Conservation (phyloP, 1,140 invertebrate species). For the Zophobas morio region DNA sequence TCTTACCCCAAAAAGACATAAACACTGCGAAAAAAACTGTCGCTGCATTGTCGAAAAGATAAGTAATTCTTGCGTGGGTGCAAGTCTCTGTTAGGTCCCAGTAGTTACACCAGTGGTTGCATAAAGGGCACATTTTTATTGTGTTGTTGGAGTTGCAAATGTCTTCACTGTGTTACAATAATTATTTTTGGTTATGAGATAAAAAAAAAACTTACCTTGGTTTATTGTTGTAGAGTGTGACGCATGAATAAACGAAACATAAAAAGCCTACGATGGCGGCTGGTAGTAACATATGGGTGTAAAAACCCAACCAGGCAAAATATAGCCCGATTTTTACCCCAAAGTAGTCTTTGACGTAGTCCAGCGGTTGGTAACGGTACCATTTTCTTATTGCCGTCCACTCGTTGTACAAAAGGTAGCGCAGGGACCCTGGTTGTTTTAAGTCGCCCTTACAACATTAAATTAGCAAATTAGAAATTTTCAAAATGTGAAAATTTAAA, state of each 20-base stretch:
- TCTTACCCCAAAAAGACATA: constrained; percentile 96
- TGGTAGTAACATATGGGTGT: constrained; percentile 93
- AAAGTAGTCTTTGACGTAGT: constrained; percentile 92
- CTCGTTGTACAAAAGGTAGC: constrained; percentile 85
- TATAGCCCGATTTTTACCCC: constrained; percentile 94
- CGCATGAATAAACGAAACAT: constrained; percentile 86
- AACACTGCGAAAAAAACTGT: constrained; percentile 96
- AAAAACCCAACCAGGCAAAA: constrained; percentile 98
- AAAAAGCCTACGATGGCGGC: constrained; percentile 87
- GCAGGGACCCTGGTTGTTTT: constrained; percentile 76
- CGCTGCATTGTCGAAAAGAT: constrained; percentile 95
- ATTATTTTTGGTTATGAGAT: constrained; percentile 5
- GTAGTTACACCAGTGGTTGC: constrained; percentile 88
- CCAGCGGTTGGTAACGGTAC: constrained; percentile 89
- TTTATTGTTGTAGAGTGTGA: constrained; percentile 80
- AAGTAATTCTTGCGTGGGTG: constrained; percentile 87
- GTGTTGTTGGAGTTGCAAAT: constrained; percentile 79
- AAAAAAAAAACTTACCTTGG: constrained; percentile 75
- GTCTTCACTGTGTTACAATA: constrained; percentile 77
- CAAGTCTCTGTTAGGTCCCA: constrained; percentile 93
- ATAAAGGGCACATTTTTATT: constrained; percentile 87
- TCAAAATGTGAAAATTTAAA: not conserved
- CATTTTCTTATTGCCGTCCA: constrained; percentile 89
- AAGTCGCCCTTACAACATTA: constrained; percentile 78
- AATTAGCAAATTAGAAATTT: constrained; percentile 24